Base-by-base conservation (phyloP, 2,113 vertebrate genomes). In the Falcunculus frontatus region DNA sequence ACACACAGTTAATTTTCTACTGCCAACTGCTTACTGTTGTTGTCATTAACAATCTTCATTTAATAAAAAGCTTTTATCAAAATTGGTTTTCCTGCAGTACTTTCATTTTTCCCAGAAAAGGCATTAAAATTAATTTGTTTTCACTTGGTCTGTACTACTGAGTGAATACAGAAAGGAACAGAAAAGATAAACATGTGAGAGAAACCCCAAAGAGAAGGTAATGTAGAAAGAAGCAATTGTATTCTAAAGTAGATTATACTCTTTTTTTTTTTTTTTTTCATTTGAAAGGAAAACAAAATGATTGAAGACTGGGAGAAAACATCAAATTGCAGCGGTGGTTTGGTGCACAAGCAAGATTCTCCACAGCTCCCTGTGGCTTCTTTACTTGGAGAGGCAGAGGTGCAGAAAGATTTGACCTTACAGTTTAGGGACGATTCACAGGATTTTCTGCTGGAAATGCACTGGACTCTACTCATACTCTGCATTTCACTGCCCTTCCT, bases 81-180 rank as follows among this genome's bases (percentile, higher is more conserved):
- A 92, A 95, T 70, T 52, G 46, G 33, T 81, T 92, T 94, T 95
- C 74, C 91, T 93, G 68, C 55, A 87, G 72, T 84, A 91, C 91
- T 95, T 93, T 37, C 64, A 90, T 95, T 90, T 95, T 97, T 94
- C 95, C 65, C 72, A 93, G 95, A 91, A 95, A 90, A 81, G 25
- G 16, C 74, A 95, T 89, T 90, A 86, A 83, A 94, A 96, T 95
- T 84, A 96, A 95, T 95, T 96, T 91, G 57, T 76, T 94, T 97
- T 96, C 75, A 63, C 42, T 96, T 13, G 3, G 52, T 76, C 53
- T 91, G 52, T 82, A 59, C 74, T 91, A 52, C 79, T 41, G 68
- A 78, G 49, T 76, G 80, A 96, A 76, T 79, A 73, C 30, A 92
- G 57, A 64, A 67, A 86, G 67, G 49, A 93, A 87, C 62, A 91